Evolutionary conservation across 2,797 vertebrate genomes (phyloP).

Genomic region (Esox lucius): DNA sequence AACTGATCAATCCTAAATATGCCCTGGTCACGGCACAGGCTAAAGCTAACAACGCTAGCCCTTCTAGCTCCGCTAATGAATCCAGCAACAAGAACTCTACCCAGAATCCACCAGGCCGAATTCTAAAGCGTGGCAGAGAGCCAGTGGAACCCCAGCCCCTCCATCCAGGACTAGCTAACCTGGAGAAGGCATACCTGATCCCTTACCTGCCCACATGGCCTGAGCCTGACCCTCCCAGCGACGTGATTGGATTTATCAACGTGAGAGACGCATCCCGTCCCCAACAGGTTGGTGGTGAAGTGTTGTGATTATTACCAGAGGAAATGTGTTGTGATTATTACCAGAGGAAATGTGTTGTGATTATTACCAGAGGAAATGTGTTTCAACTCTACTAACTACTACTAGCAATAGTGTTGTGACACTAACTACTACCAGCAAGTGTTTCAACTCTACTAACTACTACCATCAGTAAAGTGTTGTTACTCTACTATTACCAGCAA

Average conservation of each 20-base stretch:
- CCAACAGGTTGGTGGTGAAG: constrained; percentile 69
- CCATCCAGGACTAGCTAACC: constrained; percentile 85
- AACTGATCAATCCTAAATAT: constrained; percentile 95
- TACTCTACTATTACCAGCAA: no score
- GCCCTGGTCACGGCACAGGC: constrained; percentile 79
- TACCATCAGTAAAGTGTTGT: no score
- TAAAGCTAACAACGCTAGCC: constrained; percentile 79
- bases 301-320: no score
- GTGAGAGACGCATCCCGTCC: constrained; percentile 90
- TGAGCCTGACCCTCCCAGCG: constrained; percentile 91
- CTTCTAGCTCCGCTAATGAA: constrained; percentile 78
- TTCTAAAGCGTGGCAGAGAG: constrained; percentile 52
- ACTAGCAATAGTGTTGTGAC: no score
- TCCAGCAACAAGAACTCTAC: constrained; percentile 69
- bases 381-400: no score
- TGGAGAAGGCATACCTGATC: constrained; percentile 91
- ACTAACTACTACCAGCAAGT: no score
- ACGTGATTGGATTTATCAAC: constrained; percentile 96
- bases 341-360: no score
- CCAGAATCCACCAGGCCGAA: constrained; percentile 61
- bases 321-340: no score
- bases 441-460: no score
- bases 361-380: no score
- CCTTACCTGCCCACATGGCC: constrained; percentile 93
- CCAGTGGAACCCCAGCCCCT: constrained; percentile 58